Percentiles rank a stretch among this genome's conserved stretches.
These are phyloP conservation scores for Chelonus formosanus DNA, from an alignment of 2,888 invertebrate genomes.

Conservation along the genomic window DNA sequence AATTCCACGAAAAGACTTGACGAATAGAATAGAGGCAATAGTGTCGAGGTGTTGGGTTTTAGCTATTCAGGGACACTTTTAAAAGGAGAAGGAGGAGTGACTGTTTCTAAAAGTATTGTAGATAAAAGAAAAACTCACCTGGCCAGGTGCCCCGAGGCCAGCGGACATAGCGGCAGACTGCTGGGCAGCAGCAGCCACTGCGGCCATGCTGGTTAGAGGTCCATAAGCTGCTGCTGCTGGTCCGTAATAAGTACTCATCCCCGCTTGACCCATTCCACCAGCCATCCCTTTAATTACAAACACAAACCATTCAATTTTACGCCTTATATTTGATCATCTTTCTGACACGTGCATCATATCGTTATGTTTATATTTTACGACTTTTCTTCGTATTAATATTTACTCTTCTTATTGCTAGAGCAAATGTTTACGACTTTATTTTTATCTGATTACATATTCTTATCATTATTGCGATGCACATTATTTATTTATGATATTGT, in stretches of 20 bases:
- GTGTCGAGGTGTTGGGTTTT: conserved; percentile 30
- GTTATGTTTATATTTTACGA: too few relatives aligned
- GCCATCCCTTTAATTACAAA: conserved; percentile 45
- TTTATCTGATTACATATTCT: too few relatives aligned
- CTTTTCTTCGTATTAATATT: too few relatives aligned
- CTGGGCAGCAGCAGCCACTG: conserved; percentile 76
- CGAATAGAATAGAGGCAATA: conserved; percentile 37
- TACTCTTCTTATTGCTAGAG: too few relatives aligned
- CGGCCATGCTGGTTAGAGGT: conserved; percentile 75
- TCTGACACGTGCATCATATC: too few relatives aligned
- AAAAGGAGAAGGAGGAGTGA: conserved; percentile 22
- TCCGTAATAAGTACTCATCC: conserved; percentile 75
- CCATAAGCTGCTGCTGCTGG: conserved; percentile 75
- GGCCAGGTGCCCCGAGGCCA: conserved; percentile 73
- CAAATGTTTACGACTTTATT: too few relatives aligned
- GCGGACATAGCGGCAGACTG: conserved; percentile 74
- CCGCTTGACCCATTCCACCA: conserved; percentile 74
- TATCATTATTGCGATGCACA: too few relatives aligned
- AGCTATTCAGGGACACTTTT: conserved; percentile 24
- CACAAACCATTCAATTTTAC: conserved; percentile 65
- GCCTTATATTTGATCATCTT: too few relatives aligned
- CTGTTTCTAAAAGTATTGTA: conserved; percentile 24
- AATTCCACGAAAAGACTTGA: conserved; percentile 36
- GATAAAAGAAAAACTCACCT: conserved; percentile 67
- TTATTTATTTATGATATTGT: too few relatives aligned